Evolutionary conservation across 2,888 invertebrate genomes (phyloP).

Genomic region (Carabus problematicus): DNA sequence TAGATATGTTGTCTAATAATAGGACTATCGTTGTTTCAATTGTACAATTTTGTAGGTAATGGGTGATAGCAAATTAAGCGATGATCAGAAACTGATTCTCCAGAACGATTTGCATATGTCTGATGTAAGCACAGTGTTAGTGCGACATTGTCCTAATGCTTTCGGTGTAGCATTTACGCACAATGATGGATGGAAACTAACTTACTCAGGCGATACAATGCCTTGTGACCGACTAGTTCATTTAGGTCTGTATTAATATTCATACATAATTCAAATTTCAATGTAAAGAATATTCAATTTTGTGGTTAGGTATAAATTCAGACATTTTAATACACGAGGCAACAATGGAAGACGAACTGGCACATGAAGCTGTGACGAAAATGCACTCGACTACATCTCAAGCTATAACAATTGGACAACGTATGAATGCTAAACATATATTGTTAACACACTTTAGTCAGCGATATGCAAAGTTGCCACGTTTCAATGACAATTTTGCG

Average conservation of each 20-base stretch:
- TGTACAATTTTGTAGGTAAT: slow-evolving; percentile 18
- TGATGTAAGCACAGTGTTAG: slow-evolving; percentile 69
- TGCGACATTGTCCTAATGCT: slow-evolving; percentile 84
- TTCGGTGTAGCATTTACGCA: slow-evolving; percentile 75
- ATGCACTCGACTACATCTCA: slow-evolving; percentile 87
- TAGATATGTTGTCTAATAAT: slow-evolving; percentile 54
- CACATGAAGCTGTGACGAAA: slow-evolving; percentile 78
- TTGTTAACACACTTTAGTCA: slow-evolving; percentile 97
- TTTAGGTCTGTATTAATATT: slow-evolving; percentile 65
- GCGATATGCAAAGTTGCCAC: slow-evolving; percentile 87
- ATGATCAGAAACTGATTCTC: slow-evolving; percentile 12
- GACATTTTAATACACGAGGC: slow-evolving; percentile 96
- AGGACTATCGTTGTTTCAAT: neutral
- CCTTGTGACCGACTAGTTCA: slow-evolving; percentile 79
- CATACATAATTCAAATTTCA: slow-evolving; percentile 42
- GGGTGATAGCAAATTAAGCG: slow-evolving; percentile 31
- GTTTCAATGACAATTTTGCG: slow-evolving; percentile 68
- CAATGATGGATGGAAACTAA: slow-evolving; percentile 72
- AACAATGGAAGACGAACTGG: slow-evolving; percentile 93
- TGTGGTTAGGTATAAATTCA: slow-evolving; percentile 69
- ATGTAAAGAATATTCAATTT: neutral
- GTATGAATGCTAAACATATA: slow-evolving; percentile 86
- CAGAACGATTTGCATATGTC: slow-evolving; percentile 53
- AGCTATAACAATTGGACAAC: slow-evolving; percentile 73
- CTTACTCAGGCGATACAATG: slow-evolving; percentile 96